Evolutionary conservation across 2,888 invertebrate genomes (phyloP), one percentile per base, ranked within the genome.

Genomic region (Meandrusa payeni): DNA sequence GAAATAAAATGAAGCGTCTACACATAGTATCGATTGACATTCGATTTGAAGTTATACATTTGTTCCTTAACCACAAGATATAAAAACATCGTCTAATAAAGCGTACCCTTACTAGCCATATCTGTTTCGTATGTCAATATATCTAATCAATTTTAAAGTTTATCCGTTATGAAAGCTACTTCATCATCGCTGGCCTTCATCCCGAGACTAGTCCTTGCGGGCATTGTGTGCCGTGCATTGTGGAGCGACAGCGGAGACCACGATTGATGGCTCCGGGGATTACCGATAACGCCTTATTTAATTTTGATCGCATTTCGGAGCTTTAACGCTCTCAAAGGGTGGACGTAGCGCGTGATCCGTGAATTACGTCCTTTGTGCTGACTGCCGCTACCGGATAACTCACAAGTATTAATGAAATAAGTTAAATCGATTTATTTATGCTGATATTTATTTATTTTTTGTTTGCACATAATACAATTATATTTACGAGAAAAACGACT

Each of bases 221-320:
- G 51, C 41, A 54, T 57, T 55, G 56, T 55, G 42, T 28, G 19
- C 3, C 33, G 56, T 51, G 62, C 54, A 74, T 78, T 76, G 76
- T 72, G 53, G 13, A 32, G 34, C 24, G 48, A 37, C 41, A 37
- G 47, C 51, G 51, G 57, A 40, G 49, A 57, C 45, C 51, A 63
- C 66, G 76, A 76, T 76, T 75, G 77, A 77, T 79, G 71, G 61
- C 63, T 54, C 22, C 48, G 36, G 29, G 76, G 75, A 74, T 79
- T 76, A 74, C 67, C 58, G 74, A 70, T 74, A 74, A 66, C 71
- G 65, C 69, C 64, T 73, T 72, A 74, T 71, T 73, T 74, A 66
- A 74, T 70, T 65, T 62, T 59, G 58, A 68, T 60, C 57, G 55
- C 50, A 54, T 48, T 48, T 46, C 36, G 29, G 39, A 46, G 50